Evolutionary conservation across 2,888 invertebrate genomes (phyloP).

Genomic region (Apoda limacodes): DNA sequence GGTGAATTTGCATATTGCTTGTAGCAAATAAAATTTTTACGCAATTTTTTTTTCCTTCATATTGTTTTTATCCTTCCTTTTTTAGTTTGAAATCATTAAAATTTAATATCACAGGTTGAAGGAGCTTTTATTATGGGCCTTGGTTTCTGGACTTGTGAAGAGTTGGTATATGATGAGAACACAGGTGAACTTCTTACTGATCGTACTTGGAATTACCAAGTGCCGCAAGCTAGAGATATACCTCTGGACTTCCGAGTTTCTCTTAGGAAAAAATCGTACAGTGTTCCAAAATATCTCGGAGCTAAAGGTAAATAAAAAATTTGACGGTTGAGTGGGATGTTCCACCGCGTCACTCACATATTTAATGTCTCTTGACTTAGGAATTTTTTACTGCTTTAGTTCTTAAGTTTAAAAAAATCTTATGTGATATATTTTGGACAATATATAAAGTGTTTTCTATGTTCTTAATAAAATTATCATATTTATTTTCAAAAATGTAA

Average conservation of each 20-base stretch:
- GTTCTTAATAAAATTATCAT: no score
- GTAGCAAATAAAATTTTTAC: no score
- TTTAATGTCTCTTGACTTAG: no score
- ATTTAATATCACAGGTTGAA: conserved; percentile 46
- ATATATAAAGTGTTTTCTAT: no score
- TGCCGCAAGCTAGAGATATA: conserved; percentile 76
- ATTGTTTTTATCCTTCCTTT: no score
- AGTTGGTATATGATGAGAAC: conserved; percentile 66
- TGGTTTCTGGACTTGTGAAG: conserved; percentile 78
- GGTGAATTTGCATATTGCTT: no score
- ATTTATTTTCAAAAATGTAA: no score
- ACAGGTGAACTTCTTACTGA: conserved; percentile 74
- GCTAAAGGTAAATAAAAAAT: conserved; percentile 30
- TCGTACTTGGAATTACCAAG: conserved; percentile 79
- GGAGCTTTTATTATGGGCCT: conserved; percentile 78
- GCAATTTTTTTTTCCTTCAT: no score
- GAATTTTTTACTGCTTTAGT: no score
- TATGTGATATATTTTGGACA: no score
- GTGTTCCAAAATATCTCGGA: conserved; percentile 24
- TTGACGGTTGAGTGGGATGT: conserved; percentile 69
- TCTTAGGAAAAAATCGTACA: conserved; percentile 41
- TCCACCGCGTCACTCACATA: conserved; percentile 69
- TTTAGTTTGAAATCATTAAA: no score
- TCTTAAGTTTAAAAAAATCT: no score
- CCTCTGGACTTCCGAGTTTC: conserved; percentile 74